phyloP scores from a whole-genome alignment of 2,888 invertebrate species.

The Rugalucina vietnamica region DNA sequence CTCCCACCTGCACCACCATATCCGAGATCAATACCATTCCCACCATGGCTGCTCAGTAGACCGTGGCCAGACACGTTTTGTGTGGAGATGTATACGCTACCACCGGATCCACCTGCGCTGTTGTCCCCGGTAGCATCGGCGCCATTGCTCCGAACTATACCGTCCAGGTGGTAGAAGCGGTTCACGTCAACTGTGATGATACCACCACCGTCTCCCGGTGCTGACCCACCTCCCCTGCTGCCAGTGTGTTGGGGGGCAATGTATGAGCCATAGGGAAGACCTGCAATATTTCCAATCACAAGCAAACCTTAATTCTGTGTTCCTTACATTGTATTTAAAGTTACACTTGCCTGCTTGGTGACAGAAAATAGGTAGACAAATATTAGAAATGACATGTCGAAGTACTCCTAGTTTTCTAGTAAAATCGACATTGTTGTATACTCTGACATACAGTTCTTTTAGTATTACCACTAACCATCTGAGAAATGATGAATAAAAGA shows the following conservation, averaged over 20 bases:
- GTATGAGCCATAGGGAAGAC: slow-evolving; percentile 70
- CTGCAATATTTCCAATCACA: no score
- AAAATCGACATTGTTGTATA: no score
- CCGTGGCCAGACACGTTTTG: slow-evolving; percentile 77
- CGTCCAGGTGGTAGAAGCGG: slow-evolving; percentile 70
- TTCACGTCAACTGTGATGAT: slow-evolving; percentile 64
- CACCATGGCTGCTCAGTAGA: slow-evolving; percentile 67
- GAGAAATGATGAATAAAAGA: no score
- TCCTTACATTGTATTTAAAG: no score
- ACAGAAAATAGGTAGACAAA: no score
- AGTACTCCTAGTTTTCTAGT: no score
- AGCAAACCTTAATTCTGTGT: no score
- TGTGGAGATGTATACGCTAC: slow-evolving; percentile 68
- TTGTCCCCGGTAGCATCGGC: slow-evolving; percentile 55
- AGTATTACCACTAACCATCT: no score
- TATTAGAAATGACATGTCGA: no score
- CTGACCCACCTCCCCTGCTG: slow-evolving; percentile 70
- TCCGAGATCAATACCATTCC: slow-evolving; percentile 60
- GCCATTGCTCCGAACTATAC: slow-evolving; percentile 66
- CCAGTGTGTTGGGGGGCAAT: slow-evolving; percentile 65
- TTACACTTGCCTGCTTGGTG: no score
- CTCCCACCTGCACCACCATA: slow-evolving; percentile 74
- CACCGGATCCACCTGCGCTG: slow-evolving; percentile 76
- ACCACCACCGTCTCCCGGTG: slow-evolving; percentile 70
- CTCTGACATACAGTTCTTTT: no score